phyloP scores from a whole-genome alignment of 2,113 vertebrate species.

The Poecilia latipinna region DNA sequence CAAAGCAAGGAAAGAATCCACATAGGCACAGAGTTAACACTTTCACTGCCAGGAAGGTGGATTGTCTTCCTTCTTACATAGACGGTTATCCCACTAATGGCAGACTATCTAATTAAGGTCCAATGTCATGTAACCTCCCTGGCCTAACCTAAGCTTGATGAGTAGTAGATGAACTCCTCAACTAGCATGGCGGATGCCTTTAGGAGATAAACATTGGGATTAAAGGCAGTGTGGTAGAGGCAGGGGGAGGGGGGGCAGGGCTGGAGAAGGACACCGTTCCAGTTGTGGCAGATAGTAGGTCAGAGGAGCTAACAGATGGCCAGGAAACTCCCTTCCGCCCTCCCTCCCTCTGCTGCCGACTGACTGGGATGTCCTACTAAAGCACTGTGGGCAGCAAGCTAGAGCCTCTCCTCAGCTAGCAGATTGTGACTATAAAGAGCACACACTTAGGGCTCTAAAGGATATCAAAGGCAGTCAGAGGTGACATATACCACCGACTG shows the following conservation, averaged over 20 bases:
- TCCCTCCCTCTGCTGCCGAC: constrained; percentile 27
- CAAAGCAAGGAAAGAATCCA: constrained; percentile 1
- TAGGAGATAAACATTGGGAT: constrained; percentile 79
- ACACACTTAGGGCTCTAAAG: constrained; percentile 31
- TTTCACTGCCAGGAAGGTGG: constrained; percentile 20
- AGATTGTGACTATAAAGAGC: constrained; percentile 40
- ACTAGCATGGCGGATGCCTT: constrained; percentile 51
- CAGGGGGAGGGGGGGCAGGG: constrained; percentile 13
- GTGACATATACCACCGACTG: constrained; percentile 39
- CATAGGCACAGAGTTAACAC: constrained; percentile 20
- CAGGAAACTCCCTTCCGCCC: constrained; percentile 73
- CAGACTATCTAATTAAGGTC: constrained; percentile 46
- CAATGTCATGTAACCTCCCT: constrained; percentile 20
- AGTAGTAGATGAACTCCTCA: constrained; percentile 20
- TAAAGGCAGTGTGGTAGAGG: constrained; percentile 54
- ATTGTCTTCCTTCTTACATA: constrained; percentile 5
- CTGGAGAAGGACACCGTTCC: constrained; percentile 67
- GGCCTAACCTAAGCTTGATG: constrained; percentile 2
- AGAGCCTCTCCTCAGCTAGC: constrained; percentile 36
- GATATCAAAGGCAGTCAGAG: constrained; percentile 41
- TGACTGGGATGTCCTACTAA: constrained; percentile 71
- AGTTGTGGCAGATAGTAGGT: constrained; percentile 83
- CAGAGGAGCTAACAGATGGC: constrained; percentile 81
- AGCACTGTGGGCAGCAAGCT: constrained; percentile 57
- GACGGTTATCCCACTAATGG: constrained; percentile 7